Conservation (phyloP, 1,140 invertebrate genomes). For the Drosophila cardini region DNA sequence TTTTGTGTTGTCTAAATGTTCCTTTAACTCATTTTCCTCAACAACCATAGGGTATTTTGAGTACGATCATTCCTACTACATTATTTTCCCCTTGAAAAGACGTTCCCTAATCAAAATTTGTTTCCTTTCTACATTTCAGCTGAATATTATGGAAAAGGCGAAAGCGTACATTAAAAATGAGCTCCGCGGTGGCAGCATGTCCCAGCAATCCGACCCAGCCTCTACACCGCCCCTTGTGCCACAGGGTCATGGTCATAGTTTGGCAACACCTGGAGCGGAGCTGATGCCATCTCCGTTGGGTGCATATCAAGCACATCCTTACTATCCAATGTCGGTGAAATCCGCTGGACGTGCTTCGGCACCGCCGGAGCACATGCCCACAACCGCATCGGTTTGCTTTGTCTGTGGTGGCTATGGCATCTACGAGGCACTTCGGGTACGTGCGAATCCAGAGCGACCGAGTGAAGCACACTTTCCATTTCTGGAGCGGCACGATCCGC, state of each 20-base stretch:
- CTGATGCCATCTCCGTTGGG: conserved; percentile 64
- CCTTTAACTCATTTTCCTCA: no score
- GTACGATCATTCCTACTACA: background rate
- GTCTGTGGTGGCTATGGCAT: conserved; percentile 92
- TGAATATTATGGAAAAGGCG: conserved; percentile 87
- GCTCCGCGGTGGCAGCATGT: conserved; percentile 80
- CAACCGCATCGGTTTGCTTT: conserved; percentile 88
- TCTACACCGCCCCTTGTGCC: conserved; percentile 34
- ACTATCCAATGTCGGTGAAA: conserved; percentile 46
- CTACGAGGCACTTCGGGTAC: conserved; percentile 89
- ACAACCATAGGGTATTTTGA: no score
- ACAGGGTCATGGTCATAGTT: conserved; percentile 35
- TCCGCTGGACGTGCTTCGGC: conserved; percentile 63
- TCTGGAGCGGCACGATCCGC: conserved; percentile 93
- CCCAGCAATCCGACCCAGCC: conserved; percentile 66
- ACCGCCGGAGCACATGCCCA: conserved; percentile 52
- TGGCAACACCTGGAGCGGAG: conserved; percentile 40
- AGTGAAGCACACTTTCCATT: conserved; percentile 95
- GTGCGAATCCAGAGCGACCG: conserved; percentile 87
- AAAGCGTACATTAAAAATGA: conserved; percentile 88
- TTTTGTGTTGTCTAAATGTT: no score
- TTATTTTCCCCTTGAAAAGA: background rate
- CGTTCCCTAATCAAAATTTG: background rate
- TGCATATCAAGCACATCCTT: conserved; percentile 41
- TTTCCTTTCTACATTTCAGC: conserved; percentile 30